Evolutionary conservation across 1,140 invertebrate species (phyloP), one percentile per base, ranked within the genome.

Genomic region (Nixonia krombeini): DNA sequence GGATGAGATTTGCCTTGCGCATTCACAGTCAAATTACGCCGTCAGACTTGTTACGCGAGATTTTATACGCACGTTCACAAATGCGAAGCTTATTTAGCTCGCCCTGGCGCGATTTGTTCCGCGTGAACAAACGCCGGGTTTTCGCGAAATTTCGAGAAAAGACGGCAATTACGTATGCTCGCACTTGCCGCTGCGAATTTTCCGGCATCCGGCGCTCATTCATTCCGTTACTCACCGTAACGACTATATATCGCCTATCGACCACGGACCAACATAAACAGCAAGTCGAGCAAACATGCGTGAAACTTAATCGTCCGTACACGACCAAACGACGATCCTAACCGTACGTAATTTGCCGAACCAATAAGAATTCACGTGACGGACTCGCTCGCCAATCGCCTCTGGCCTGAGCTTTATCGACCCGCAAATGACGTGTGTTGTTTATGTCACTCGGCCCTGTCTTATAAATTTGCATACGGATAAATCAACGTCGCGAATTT

Each of bases 241-340:
- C 56, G 31, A 47, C 47, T 59, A 51, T 65, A 57, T 28, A 61
- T 61, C 33, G 50, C 40, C 51, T 67, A 67, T 67, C 63, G 63
- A 67, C 63, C 55, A 70, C 68, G 58, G 70, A 47, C 56, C 68
- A 68, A 70, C 72, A 70, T 73, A 73, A 74, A 76, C 72, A 65
- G 46, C 58, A 58, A 61, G 70, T 63, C 64, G 70, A 53, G 47
- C 63, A 71, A 67, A 73, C 67, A 70, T 61, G 70, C 70, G 70
- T 64, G 55, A 72, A 68, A 66, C 66, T 79, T 79, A 80, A 80
- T 79, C 70, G 72, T 61, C 74, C 55, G 67, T 62, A 67, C 49
- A 61, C 55, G 57, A 63, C 57, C 57, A 62, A 63, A 67, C 53
- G 63, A 49, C 40, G 51, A 40, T 53, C 57, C 52, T 57, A 55